Base-by-base conservation (phyloP, 2,797 vertebrate species). In the Brotula barbata region DNA sequence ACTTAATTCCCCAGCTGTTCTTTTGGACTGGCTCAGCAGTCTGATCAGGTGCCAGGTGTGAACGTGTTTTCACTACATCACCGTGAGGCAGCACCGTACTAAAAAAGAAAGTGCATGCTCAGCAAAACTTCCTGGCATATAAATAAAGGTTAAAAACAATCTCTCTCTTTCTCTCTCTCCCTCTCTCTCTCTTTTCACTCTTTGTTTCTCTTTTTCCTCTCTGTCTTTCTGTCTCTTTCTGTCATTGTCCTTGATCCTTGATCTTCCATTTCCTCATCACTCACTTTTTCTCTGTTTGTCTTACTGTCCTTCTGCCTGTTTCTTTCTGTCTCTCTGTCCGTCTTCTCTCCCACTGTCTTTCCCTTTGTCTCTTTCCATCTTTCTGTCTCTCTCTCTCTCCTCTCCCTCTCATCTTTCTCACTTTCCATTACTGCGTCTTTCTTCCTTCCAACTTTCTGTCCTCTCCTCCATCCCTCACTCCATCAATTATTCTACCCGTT, bases 1-100 rank as follows among this genome's bases (percentile, higher is more conserved):
- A 4, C 48, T 41, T 10, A 45, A 15, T 28, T 8, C 25, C 25
- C 25, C 25, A 28, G 4, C 25, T 33, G 31, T 16, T 5, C 14
- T 19, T 4, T 8, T 28, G 25, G 4, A 4, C 25, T 34, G 37
- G 34, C 58, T 59, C 50, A 6, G 43, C 47, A 67, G 64, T 7
- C 47, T 67, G 73, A 65, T 60, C 67, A 52, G 57, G 56, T 77
- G 72, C 81, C 82, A 83, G 79, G 71, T 78, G 65, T 73, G n/a
- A n/a, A n/a, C n/a, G n/a, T n/a, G n/a, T n/a, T n/a, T 68, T 49
- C 69, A 59, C 78, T 80, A 78, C 82, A 69, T 69, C 70, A 25
- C 14, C 36, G 52, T 58, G 56, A 56, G 12, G 41, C 63, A 31
- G 54, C 63, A 68, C 21, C 42, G 46, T 63, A 59, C 22, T 33